Evolutionary conservation across 2,888 invertebrate species (phyloP).

Genomic region (Sinhomidia bicolor): DNA sequence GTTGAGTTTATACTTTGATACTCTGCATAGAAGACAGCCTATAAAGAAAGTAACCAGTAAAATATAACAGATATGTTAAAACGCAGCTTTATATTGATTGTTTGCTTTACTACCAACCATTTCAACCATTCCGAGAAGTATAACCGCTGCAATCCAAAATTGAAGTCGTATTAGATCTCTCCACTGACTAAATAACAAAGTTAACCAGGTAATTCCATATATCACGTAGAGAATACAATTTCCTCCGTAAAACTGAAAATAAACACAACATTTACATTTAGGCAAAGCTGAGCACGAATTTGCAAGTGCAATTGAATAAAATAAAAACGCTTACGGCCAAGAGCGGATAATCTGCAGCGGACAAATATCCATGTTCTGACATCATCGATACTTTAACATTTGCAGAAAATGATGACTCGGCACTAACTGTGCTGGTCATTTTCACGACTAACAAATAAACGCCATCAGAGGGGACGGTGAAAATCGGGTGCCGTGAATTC

Average conservation of each 20-base stretch:
- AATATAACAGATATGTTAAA: background rate
- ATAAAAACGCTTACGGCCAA: conserved; percentile 85
- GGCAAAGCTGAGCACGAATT: background rate
- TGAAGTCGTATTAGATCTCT: conserved; percentile 94
- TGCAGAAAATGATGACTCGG: conserved; percentile 83
- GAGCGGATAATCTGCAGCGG: conserved; percentile 94
- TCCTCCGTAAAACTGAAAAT: conserved; percentile 90
- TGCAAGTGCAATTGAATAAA: background rate
- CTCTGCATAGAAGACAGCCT: conserved; percentile 94
- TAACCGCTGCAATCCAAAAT: conserved; percentile 97
- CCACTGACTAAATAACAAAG: conserved; percentile 93
- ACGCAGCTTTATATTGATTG: background rate
- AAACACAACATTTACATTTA: conserved; percentile 35
- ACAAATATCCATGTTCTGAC: conserved; percentile 90
- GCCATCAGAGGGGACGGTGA: conserved; percentile 87
- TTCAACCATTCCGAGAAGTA: conserved; percentile 92
- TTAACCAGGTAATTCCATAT: conserved; percentile 91
- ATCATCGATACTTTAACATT: conserved; percentile 88
- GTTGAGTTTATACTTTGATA: conserved; percentile 90
- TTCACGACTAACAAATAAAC: conserved; percentile 86
- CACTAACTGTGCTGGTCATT: conserved; percentile 80
- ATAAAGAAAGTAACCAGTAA: conserved; percentile 54
- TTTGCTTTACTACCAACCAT: conserved; percentile 82
- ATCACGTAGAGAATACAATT: conserved; percentile 94
- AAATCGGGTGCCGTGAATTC: conserved; percentile 83